These are phyloP conservation scores for rabbit (Oryctolagus cuniculus) DNA, from an alignment of 2,113 vertebrate genomes.

Conservation along the genomic window DNA sequence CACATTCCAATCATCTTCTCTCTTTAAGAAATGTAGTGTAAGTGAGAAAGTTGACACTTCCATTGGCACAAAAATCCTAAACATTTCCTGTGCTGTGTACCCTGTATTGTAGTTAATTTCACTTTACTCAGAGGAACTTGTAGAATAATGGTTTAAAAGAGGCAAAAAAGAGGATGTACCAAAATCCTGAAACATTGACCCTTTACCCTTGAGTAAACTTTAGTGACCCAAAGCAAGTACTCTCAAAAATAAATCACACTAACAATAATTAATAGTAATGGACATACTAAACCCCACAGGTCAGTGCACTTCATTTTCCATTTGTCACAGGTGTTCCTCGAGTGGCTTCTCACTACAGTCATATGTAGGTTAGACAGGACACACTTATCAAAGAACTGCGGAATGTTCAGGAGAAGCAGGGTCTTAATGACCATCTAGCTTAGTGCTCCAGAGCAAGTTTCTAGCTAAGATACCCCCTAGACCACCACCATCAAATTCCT, in stretches of 20 bases:
- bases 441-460: not conserved
- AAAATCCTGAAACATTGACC: not conserved
- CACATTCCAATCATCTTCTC: not conserved
- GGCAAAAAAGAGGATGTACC: not conserved
- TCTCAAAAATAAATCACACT: not conserved
- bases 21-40: not conserved
- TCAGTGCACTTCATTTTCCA: not conserved
- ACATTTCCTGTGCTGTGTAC: not conserved
- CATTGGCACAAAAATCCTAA: not conserved
- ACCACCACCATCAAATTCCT: not conserved
- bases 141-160: not conserved
- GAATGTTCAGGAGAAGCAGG: not conserved
- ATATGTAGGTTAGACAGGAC: rapidly evolving
- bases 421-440: not conserved
- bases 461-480: not conserved
- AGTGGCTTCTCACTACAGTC: not conserved
- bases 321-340: not conserved
- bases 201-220: not conserved
- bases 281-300: not conserved
- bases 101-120: not conserved
- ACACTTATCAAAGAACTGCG: not conserved
- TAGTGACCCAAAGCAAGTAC: not conserved
- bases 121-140: not conserved
- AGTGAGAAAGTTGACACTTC: not conserved
- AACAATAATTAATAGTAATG: not conserved